Evolutionary conservation across 1,140 invertebrate species (phyloP).

Genomic region (Drosophila nigrodunni): DNA sequence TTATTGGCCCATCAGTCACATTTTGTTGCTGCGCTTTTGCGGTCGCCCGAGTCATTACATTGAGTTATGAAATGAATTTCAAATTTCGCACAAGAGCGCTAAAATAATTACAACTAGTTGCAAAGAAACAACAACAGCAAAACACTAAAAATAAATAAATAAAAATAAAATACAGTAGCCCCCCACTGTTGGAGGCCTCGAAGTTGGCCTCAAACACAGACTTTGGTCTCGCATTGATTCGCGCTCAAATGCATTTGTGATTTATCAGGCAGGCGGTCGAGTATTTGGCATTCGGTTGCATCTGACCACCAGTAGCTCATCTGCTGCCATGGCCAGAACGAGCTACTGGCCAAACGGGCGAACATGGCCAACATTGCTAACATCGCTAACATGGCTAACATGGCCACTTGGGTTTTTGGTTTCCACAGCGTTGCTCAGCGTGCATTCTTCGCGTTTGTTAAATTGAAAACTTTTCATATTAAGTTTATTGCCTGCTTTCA

Average conservation of each 20-base stretch:
- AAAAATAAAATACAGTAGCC: no score
- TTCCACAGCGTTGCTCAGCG: conserved; percentile 57
- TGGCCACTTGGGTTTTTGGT: conserved; percentile 52
- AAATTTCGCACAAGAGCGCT: conserved; percentile 79
- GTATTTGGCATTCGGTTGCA: conserved; percentile 24
- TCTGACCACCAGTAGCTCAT: conserved; percentile 69
- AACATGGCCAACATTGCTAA: conserved; percentile 40
- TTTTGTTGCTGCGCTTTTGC: conserved; percentile 63
- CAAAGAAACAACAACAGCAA: conserved; percentile 49
- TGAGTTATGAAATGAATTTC: conserved; percentile 83
- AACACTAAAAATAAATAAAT: not conserved
- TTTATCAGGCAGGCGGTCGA: conserved; percentile 65
- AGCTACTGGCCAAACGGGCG: conserved; percentile 28
- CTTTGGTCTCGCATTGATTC: conserved; percentile 65
- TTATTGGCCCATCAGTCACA: conserved; percentile 82
- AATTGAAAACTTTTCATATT: conserved; percentile 77
- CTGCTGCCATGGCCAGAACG: conserved; percentile 55
- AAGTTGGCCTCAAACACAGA: not conserved
- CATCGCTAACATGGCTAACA: conserved; percentile 40
- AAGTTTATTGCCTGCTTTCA: conserved; percentile 64
- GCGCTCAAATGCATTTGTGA: conserved; percentile 77
- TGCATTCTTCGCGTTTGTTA: conserved; percentile 74
- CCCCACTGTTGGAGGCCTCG: no score
- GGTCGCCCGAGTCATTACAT: conserved; percentile 73
- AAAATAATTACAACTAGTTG: conserved; percentile 74